Conservation (phyloP, 2,797 vertebrate genomes). For the Octomys mimax region DNA sequence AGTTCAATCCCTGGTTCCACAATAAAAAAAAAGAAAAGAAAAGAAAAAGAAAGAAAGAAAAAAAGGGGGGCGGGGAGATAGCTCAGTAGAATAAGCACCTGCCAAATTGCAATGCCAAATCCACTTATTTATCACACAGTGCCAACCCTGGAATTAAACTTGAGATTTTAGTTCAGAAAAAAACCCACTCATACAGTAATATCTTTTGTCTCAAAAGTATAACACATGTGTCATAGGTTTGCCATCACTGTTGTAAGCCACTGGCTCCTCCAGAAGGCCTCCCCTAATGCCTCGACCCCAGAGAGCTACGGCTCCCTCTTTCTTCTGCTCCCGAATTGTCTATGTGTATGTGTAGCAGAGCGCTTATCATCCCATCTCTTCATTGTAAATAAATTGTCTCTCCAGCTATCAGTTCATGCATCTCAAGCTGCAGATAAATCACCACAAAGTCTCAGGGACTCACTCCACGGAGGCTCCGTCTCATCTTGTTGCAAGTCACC, state of each 20-base stretch:
- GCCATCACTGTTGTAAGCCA: not conserved
- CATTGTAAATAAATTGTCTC: not conserved
- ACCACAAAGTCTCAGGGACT: not conserved
- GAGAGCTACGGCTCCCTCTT: not conserved
- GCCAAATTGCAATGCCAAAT: not conserved
- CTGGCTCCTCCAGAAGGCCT: not conserved
- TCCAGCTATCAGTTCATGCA: not conserved
- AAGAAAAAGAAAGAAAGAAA: too few species aligned
- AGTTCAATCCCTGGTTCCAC: too few species aligned
- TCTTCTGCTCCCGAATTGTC: not conserved
- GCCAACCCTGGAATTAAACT: not conserved
- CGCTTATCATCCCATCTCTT: not conserved
- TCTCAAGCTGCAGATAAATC: not conserved
- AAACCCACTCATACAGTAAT: not conserved
- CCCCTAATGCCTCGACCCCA: not conserved
- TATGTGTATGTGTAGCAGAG: not conserved
- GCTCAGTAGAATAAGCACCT: too few species aligned
- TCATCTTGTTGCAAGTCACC: rapidly evolving
- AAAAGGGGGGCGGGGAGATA: too few species aligned
- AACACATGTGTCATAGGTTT: not conserved
- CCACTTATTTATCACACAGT: not conserved
- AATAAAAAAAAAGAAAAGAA: too few species aligned
- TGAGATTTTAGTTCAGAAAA: not conserved
- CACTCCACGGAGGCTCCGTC: too few species aligned
- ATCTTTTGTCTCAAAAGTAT: not conserved